Base-by-base conservation (phyloP, 1,140 invertebrate species). In the Periplaneta americana region DNA sequence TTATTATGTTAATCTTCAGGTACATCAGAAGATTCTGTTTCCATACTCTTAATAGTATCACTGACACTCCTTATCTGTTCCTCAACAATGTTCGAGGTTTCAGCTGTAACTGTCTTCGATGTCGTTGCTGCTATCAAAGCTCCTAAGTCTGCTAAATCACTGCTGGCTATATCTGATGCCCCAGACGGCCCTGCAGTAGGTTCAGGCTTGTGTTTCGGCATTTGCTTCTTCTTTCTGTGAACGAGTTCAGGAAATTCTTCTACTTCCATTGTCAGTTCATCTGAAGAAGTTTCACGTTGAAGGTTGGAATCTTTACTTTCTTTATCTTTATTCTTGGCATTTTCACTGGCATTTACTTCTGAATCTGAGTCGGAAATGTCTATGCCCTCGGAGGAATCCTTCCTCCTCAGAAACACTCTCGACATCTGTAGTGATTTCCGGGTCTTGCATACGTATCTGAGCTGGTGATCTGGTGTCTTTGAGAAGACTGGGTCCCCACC, bases 391-490 rank as follows among this genome's bases (percentile, higher is more conserved):
- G 4, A 22, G 6, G n/a, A 36, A 78, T 48, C 35, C 39, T 79
- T 81, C 15, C 37, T 34, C 33, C 39, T 79, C n/a, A 81, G 34
- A 78, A 81, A 81, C 74, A 81, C 81, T 39, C 81, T 81, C 17
- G 74, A 66, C 81, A 81, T 81, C 10, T 57, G 74, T 11, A 81
- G n/a, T 18, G 81, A 22, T 78, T 81, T 81, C 4, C 76, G 37
- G 22, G 81, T 81, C 35, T 81, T 79, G 39, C 34, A 74, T 6
- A 77, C 75, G 22, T 78, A 81, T 31, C 34, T 33, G 28, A 81
- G 36, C 4, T 77, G 35, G 11, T 78, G 35, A 28, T 81, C 35
- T n/a, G 75, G 32, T 10, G 17, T 81, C 18, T 8, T 37, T 37
- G 35, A 34, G 33, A 81, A 81, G 5, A 81, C 74, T n/a, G 81